Evolutionary conservation across 2,113 vertebrate genomes (phyloP).

Genomic region (Protobothrops mucrosquamatus): DNA sequence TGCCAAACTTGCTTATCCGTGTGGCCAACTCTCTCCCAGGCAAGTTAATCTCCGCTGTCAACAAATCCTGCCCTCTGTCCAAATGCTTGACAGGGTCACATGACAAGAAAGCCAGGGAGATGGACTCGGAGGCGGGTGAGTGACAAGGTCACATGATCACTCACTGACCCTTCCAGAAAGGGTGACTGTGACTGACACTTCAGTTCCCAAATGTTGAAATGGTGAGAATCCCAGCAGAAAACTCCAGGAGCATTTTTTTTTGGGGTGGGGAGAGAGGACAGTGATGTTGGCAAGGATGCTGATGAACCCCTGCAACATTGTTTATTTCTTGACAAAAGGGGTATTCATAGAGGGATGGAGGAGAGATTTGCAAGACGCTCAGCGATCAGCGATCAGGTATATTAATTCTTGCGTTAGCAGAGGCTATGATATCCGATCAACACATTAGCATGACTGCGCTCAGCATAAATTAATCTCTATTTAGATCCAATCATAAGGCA

Average conservation of each 20-base stretch:
- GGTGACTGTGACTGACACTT: slow-evolving; percentile 39
- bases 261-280: background rate
- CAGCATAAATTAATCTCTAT: background rate
- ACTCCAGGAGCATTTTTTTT: background rate
- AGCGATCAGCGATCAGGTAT: too few relatives aligned
- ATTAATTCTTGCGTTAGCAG: too few relatives aligned
- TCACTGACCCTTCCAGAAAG: slow-evolving; percentile 41
- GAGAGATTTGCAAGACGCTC: too few relatives aligned
- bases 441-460: background rate
- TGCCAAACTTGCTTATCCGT: background rate
- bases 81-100: slow-evolving; percentile 52
- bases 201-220: slow-evolving; percentile 8
- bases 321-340: background rate
- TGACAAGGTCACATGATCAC: slow-evolving; percentile 45
- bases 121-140: slow-evolving; percentile 20
- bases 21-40: slow-evolving; percentile 4
- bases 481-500: background rate
- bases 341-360: background rate
- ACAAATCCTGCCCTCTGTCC: slow-evolving; percentile 40
- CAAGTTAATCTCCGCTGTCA: slow-evolving; percentile 44
- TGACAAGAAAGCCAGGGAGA: slow-evolving; percentile 34
- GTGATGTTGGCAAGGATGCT: background rate
- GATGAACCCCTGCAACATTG: background rate
- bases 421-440: background rate
- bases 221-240: slow-evolving; percentile 25